phyloP scores from a whole-genome alignment of 2,888 invertebrate genomes.

The Tortrix viridana region DNA sequence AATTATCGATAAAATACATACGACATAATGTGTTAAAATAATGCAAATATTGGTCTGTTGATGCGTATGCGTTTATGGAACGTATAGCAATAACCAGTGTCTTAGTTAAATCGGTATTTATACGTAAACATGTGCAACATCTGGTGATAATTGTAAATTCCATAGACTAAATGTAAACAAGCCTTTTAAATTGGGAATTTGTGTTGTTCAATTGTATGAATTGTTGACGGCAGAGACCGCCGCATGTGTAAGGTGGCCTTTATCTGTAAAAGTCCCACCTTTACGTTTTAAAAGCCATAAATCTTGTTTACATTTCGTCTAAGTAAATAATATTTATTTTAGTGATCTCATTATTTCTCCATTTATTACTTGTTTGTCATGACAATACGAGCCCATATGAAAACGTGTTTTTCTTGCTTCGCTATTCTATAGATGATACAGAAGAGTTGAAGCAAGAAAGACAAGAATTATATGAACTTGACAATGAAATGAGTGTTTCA shows the following conservation, averaged over 20 bases:
- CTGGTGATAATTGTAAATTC: slow-evolving; percentile 46
- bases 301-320: slow-evolving; percentile 79
- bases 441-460: slow-evolving; percentile 18
- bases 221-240: slow-evolving; percentile 4
- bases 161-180: slow-evolving; percentile 76
- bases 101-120: slow-evolving; percentile 44
- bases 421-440: slow-evolving; percentile 30
- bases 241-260: neutral
- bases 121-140: slow-evolving; percentile 58
- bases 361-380: slow-evolving; percentile 63
- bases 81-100: slow-evolving; percentile 41
- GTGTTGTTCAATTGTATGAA: slow-evolving; percentile 36
- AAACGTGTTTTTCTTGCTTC: slow-evolving; percentile 21
- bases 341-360: slow-evolving; percentile 76
- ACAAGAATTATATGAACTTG: slow-evolving; percentile 10
- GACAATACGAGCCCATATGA: slow-evolving; percentile 35
- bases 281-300: slow-evolving; percentile 58
- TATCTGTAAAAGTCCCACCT: slow-evolving; percentile 51
- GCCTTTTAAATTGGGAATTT: slow-evolving; percentile 37
- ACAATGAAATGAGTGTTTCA: slow-evolving; percentile 14
- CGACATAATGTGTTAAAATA: slow-evolving; percentile 45
- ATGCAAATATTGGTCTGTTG: slow-evolving; percentile 62
- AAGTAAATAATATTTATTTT: slow-evolving; percentile 55
- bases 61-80: slow-evolving; percentile 46
- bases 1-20: slow-evolving; percentile 43